phyloP scores from a whole-genome alignment of 2,888 invertebrate genomes.

The Caenorhabditis zanzibari region DNA sequence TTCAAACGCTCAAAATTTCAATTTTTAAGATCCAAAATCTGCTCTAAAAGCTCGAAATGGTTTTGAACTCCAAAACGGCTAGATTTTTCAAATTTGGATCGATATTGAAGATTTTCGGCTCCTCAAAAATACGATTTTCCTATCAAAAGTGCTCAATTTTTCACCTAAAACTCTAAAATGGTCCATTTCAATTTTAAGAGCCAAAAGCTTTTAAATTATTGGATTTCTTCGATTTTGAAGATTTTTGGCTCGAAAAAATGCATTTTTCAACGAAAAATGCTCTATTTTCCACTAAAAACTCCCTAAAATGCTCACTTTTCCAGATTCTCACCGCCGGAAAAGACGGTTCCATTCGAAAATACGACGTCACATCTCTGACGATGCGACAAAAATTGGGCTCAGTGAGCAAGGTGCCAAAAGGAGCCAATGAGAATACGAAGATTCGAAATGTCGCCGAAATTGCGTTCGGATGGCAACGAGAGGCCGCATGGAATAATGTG shows the following conservation, averaged over 20 bases:
- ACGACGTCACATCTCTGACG: constrained; percentile 71
- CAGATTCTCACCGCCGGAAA: constrained; percentile 75
- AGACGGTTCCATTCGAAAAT: constrained; percentile 79
- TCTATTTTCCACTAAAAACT: no score
- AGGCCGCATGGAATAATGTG: constrained; percentile 83
- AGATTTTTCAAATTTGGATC: no score
- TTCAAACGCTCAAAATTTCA: no score
- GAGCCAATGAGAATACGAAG: not conserved
- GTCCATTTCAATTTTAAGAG: no score
- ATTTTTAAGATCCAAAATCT: no score
- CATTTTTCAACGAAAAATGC: not conserved
- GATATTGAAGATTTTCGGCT: no score
- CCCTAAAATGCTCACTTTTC: not conserved
- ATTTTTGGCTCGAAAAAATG: not conserved
- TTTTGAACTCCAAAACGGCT: no score
- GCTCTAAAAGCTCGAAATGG: no score
- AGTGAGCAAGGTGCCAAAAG: constrained; percentile 49
- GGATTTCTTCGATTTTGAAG: not conserved
- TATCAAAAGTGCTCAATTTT: no score
- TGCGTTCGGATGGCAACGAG: constrained; percentile 75
- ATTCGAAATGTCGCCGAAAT: constrained; percentile 77
- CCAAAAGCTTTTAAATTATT: no score
- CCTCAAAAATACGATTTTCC: no score
- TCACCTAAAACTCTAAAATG: no score
- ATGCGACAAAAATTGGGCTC: constrained; percentile 78